Base-by-base conservation (phyloP, 2,888 invertebrate species). In the Eubasilissa splendida region DNA sequence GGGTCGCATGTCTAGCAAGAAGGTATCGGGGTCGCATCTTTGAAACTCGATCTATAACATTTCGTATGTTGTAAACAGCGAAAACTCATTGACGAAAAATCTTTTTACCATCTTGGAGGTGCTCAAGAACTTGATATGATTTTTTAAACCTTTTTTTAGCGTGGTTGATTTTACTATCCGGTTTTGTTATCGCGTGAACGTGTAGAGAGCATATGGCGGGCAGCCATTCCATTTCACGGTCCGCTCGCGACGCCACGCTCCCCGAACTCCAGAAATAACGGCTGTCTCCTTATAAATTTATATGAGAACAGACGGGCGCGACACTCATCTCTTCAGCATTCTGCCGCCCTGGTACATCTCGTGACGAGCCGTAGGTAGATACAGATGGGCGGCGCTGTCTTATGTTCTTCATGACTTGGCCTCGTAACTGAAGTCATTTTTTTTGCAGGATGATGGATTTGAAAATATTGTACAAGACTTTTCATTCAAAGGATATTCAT, bases 201-300 rank as follows among this genome's bases (percentile, higher is more conserved):
- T 76, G 77, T 56, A 42, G 60, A 8, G 65, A 66, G 58, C 70
- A 77, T 77, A 68, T 77, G 77, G 70, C 77, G 68, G 68, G 53
- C 33, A 77, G 80, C 78, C 81, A 79, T 80, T 80, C 80, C 80
- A 83, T 83, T 83, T 82, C 83, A 83, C 82, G 83, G 82, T 83
- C 82, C 82, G 73, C 70, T 80, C 71, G 81, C 75, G 75, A 52
- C 56, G 68, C 58, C 79, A 83, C 79, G 80, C 78, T 79, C 76
- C 79, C 73, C 73, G 80, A 65, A 77, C 82, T 80, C 82, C 77
- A 75, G 77, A 82, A 80, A 82, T 78, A 80, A 78, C 78, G 76
- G 65, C 53, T 79, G 66, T 77, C 68, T 68, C 76, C 81, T 79
- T 82, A 76, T 76, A 79, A 80, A 79, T 82, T 82, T 82, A 76